Conservation (phyloP, 2,888 invertebrate genomes). For the Meloe dianella region DNA sequence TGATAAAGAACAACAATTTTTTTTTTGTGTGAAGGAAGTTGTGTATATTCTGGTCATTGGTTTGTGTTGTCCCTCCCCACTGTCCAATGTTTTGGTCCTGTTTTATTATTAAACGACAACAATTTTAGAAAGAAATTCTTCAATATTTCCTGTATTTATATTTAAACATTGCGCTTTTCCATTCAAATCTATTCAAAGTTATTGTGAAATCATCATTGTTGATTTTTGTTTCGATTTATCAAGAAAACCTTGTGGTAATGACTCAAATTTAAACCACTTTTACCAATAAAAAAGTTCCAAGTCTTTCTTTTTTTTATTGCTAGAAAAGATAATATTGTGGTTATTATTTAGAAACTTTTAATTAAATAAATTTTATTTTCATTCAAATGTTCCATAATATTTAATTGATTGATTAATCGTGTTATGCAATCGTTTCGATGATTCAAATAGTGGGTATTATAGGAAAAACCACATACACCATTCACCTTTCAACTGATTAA, state of each 20-base stretch:
- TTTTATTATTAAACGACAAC: background rate
- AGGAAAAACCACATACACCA: background rate
- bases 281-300: background rate
- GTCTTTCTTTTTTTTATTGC: background rate
- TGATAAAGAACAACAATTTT: background rate
- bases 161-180: background rate
- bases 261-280: constrained; percentile 7
- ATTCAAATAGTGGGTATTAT: background rate
- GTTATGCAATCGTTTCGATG: background rate
- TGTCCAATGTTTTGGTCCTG: background rate
- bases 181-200: background rate
- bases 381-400: background rate
- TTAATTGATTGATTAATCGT: background rate
- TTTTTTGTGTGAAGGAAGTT: constrained; percentile 8
- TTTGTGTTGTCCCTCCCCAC: background rate
- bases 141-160: constrained; percentile 7
- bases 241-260: constrained; percentile 2
- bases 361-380: background rate
- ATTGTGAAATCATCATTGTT: background rate
- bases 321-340: background rate
- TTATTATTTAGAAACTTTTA: background rate
- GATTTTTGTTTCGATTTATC: background rate
- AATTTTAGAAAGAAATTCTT: background rate
- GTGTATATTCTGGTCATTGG: background rate
- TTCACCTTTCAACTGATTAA: constrained; percentile 34